A percentile compares a stretch with the other conserved stretches of the same genome.
Evolutionary conservation across 2,888 invertebrate genomes (phyloP).

Genomic region (Drosophila meridiana): DNA sequence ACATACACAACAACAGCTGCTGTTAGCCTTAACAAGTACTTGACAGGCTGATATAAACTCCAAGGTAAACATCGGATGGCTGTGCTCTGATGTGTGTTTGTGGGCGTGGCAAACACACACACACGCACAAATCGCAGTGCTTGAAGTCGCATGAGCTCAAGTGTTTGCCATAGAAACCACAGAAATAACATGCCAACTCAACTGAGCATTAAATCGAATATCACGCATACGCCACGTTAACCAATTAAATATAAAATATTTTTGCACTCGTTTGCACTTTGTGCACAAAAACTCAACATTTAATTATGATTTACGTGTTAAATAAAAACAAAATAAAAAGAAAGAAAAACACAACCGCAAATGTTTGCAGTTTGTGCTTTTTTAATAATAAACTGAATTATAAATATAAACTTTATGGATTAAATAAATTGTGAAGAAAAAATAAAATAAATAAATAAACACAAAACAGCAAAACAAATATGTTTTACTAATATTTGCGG

Average conservation of each 20-base stretch:
- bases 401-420: background rate
- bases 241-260: slow-evolving; percentile 27
- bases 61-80: background rate
- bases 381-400: background rate
- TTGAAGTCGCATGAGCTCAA: slow-evolving; percentile 4
- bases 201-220: slow-evolving; percentile 24
- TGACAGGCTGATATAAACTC: slow-evolving; percentile 16
- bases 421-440: background rate
- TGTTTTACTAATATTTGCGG: background rate
- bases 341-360: slow-evolving; percentile 15
- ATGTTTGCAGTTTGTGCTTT: slow-evolving; percentile 9
- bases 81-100: background rate
- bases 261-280: slow-evolving; percentile 27
- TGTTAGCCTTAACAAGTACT: slow-evolving; percentile 22
- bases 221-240: slow-evolving; percentile 52
- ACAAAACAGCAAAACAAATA: background rate
- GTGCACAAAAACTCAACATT: slow-evolving; percentile 31
- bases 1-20: slow-evolving; percentile 4
- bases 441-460: background rate
- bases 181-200: slow-evolving; percentile 1
- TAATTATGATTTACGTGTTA: slow-evolving; percentile 19
- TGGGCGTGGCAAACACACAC: background rate
- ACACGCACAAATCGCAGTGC: background rate
- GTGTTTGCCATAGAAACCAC: slow-evolving; percentile 33
- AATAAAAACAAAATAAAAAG: background rate